Evolutionary conservation across 2,888 invertebrate species (phyloP), one percentile per base, ranked within the genome.

Genomic region (Arge pagana): DNA sequence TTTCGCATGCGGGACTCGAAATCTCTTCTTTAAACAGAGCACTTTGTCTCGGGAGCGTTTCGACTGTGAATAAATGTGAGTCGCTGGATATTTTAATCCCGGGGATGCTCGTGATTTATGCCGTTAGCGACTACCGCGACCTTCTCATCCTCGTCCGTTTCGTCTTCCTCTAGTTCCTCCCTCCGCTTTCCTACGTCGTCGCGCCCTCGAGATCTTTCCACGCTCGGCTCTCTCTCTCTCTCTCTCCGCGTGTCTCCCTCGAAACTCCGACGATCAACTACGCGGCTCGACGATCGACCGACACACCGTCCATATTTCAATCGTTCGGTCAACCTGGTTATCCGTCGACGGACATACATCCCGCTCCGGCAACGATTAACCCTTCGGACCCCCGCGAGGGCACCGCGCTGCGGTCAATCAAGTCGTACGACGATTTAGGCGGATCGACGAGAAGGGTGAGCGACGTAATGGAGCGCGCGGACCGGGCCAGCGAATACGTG

Each of bases 41-140:
- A 66, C 58, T 65, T 66, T 58, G 66, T 62, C 60, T 60, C 56
- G 43, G 40, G 57, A 52, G 57, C 58, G 63, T 65, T 69, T 63
- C 62, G 64, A 60, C 60, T 65, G 61, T 59, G 67, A 67, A 69
- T 68, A 69, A 69, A 68, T 66, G 67, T 62, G 63, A 65, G 62
- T 65, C 65, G 59, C 62, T 59, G 65, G 68, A 69, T 69, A 66
- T 69, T 69, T 69, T 69, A 69, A 68, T 69, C 68, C 68, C 54
- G 48, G 57, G 67, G 61, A 68, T 64, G 62, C 52, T 58, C 53
- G 63, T 64, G 63, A 64, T 64, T 64, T 64, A 64, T 64, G 63
- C 59, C 64, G 59, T 63, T 61, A 62, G 62, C 59, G 43, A 42
- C 39, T 39, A 54, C 56, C 54, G 52, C 54, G 42, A 49, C 50